Base-by-base conservation (phyloP, 2,888 invertebrate species). In the Ennomos quercinarius region DNA sequence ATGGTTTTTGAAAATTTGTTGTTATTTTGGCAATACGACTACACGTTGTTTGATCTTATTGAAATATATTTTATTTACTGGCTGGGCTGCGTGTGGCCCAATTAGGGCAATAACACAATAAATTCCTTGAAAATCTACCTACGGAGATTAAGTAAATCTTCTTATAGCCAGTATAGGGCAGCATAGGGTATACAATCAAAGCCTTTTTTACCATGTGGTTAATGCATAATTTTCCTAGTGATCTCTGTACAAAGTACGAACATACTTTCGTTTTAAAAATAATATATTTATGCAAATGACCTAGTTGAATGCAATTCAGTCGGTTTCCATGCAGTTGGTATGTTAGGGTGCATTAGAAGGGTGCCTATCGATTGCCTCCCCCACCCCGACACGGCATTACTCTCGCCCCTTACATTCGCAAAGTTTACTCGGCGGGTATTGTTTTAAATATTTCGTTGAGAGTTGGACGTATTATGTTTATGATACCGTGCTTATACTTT, bases 351-450 rank as follows among this genome's bases (percentile, higher is more conserved):
- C 87, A 87, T 85, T 87, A 85, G 87, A 84, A 87, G 91, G 90
- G 89, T 84, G 89, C 77, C 81, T 90, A 91, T 91, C 89, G 91
- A 91, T 91, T 89, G 83, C 79, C 73, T 60, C 74, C 78, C 83
- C 78, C 73, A 27, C 27, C 73, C 67, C 78, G 67, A 74, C 80
- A 77, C 73, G 71, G 73, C 78, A 82, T 84, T 80, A 79, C 77
- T 83, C 81, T 37, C 51, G 82, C 84, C 88, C 88, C 83, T 86
- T 82, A 85, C 80, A 80, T 80, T 83, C 80, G 84, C 83, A 81
- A 80, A 76, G 75, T 81, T 82, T 75, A 77, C 83, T 77, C 76
- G 74, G 61, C 64, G 64, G 64, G 50, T 36, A 49, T 54, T 59
- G 51, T 51, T 55, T 55, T 56, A 34, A 61, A 56, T 61, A 56